Evolutionary conservation across 2,888 invertebrate species (phyloP).

Genomic region (Ptychoptera albimana): DNA sequence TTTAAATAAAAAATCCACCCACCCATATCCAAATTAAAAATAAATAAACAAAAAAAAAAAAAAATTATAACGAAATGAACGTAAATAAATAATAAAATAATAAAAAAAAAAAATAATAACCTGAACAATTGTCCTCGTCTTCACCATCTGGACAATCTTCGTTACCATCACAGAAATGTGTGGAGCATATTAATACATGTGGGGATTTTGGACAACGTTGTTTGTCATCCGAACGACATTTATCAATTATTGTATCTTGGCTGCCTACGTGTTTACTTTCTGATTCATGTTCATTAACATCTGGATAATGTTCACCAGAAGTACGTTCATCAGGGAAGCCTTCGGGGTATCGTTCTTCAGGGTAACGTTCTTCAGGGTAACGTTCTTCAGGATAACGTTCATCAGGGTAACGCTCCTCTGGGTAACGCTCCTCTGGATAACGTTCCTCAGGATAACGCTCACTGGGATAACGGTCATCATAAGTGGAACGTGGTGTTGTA

Average conservation of each 20-base stretch:
- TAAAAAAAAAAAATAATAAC: constrained; percentile 4
- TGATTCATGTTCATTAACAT: background rate
- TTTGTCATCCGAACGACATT: constrained; percentile 23
- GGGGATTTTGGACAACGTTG: constrained; percentile 17
- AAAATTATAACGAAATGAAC: background rate
- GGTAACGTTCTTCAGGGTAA: background rate
- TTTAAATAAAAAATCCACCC: background rate
- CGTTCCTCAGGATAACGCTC: background rate
- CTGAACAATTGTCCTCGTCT: constrained; percentile 22
- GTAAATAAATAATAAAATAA: constrained; percentile 5
- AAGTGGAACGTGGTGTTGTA: too few relatives aligned
- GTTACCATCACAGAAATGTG: constrained; percentile 20
- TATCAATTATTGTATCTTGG: constrained; percentile 1
- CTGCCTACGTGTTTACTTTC: background rate
- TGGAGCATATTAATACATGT: constrained; percentile 20
- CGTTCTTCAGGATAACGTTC: too few relatives aligned
- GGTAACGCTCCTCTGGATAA: too few relatives aligned
- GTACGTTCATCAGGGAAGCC: background rate
- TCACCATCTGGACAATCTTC: constrained; percentile 25
- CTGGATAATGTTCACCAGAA: background rate
- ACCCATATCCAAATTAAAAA: background rate
- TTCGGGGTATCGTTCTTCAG: background rate
- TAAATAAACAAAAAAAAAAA: background rate
- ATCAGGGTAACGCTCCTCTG: too few relatives aligned
- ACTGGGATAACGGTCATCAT: background rate